A percentile compares a stretch with the other conserved stretches of the same genome.
Evolutionary conservation across 2,113 vertebrate species (phyloP).

Genomic region (Myocastor coypus): DNA sequence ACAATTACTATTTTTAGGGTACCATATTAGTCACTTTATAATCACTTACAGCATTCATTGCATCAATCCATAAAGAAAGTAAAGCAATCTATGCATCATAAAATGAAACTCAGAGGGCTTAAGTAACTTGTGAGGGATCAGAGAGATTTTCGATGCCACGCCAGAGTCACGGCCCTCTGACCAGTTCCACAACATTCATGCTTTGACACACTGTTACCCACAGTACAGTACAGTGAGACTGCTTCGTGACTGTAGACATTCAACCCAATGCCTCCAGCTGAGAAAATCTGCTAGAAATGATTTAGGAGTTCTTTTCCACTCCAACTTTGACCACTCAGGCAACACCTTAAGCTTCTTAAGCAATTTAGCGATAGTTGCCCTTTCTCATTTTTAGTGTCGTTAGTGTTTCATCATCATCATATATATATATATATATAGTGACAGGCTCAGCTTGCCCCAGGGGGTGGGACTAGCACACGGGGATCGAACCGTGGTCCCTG

Average conservation of each 20-base stretch:
- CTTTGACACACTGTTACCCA: neutral
- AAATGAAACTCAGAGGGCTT: neutral
- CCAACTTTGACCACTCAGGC: neutral
- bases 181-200: rapidly evolving
- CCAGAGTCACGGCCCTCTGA: too few relatives aligned
- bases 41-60: neutral
- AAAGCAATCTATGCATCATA: neutral
- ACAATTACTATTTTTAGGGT: neutral
- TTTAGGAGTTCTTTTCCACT: neutral
- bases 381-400: neutral
- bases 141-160: neutral
- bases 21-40: neutral
- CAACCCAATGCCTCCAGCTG: neutral
- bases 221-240: neutral
- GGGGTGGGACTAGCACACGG: too few relatives aligned
- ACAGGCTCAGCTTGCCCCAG: too few relatives aligned
- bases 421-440: too few relatives aligned
- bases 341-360: neutral
- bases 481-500: too few relatives aligned
- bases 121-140: neutral
- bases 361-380: neutral
- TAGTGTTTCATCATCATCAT: too few relatives aligned
- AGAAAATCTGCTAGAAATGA: neutral
- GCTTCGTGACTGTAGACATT: neutral
- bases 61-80: neutral